A percentile compares a stretch with the other conserved stretches of the same genome.
Evolutionary conservation across 1,140 invertebrate genomes (phyloP).

Genomic region (Drosophila carrolli): DNA sequence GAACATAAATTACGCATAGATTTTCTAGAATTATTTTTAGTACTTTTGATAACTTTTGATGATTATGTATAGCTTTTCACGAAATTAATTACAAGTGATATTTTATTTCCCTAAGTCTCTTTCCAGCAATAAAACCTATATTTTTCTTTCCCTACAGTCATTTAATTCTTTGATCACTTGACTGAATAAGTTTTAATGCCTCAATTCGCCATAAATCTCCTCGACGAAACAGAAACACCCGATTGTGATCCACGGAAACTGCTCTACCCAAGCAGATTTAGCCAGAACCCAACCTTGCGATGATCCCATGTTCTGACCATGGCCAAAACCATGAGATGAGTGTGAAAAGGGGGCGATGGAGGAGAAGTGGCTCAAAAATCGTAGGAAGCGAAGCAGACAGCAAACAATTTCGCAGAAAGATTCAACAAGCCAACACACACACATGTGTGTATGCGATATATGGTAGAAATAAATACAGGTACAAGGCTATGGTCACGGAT

Average conservation of each 20-base stretch:
- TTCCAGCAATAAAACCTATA: not conserved
- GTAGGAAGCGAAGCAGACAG: constrained; percentile 53
- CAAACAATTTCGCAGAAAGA: constrained; percentile 57
- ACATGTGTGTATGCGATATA: constrained; percentile 26
- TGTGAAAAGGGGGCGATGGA: constrained; percentile 7
- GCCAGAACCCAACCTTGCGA: constrained; percentile 38
- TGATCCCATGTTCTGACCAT: constrained; percentile 37
- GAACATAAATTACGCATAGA: too few species aligned
- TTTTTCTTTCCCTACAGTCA: not conserved
- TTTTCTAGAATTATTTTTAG: too few species aligned
- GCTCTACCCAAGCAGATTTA: constrained; percentile 33
- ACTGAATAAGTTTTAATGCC: constrained; percentile 12
- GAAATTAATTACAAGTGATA: too few species aligned
- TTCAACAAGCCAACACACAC: constrained; percentile 15
- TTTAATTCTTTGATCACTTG: not conserved
- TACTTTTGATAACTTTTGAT: too few species aligned
- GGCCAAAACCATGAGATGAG: constrained; percentile 31
- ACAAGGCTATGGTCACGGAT: constrained; percentile 46
- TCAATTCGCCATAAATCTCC: constrained; percentile 29
- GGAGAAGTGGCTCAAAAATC: constrained; percentile 14
- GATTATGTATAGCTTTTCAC: too few species aligned
- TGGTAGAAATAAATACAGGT: constrained; percentile 22
- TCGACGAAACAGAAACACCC: constrained; percentile 4
- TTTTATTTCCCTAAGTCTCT: too few species aligned
- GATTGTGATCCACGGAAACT: constrained; percentile 33